Conservation (phyloP, 2,888 invertebrate genomes). For the Mayetiola destructor region DNA sequence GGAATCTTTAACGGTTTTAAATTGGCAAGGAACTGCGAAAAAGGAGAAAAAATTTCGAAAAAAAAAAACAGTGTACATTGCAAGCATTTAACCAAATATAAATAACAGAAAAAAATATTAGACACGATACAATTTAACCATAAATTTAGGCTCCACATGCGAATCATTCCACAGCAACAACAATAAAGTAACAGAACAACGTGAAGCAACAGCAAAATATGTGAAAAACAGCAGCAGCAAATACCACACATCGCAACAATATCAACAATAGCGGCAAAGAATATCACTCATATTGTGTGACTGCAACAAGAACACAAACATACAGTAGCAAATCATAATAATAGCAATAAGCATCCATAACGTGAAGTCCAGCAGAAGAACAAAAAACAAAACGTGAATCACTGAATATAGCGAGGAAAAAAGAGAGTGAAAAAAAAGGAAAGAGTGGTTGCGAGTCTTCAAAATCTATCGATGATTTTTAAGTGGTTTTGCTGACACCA, state of each 20-base stretch:
- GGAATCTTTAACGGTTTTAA: too few species aligned
- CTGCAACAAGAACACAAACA: not conserved
- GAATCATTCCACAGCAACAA: not conserved
- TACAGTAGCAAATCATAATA: not conserved
- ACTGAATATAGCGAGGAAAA: not conserved
- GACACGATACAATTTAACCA: too few species aligned
- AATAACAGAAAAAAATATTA: not conserved
- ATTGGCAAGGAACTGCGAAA: too few species aligned
- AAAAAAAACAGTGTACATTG: too few species aligned
- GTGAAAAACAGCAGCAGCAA: not conserved
- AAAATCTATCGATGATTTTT: conserved; percentile 6
- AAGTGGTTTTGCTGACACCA: conserved; percentile 8
- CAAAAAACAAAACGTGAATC: too few species aligned
- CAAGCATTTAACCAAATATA: not conserved
- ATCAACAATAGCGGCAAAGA: not conserved
- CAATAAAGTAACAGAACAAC: not conserved
- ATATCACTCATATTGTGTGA: not conserved
- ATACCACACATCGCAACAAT: not conserved
- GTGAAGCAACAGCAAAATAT: not conserved
- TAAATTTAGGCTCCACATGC: too few species aligned
- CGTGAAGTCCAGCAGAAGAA: not conserved
- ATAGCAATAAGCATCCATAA: not conserved
- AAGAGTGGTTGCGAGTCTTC: too few species aligned
- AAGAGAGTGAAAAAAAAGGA: not conserved
- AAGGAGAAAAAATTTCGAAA: too few species aligned